These are phyloP conservation scores for Strix uralensis DNA, from an alignment of 2,113 vertebrate genomes.

Conservation along the genomic window DNA sequence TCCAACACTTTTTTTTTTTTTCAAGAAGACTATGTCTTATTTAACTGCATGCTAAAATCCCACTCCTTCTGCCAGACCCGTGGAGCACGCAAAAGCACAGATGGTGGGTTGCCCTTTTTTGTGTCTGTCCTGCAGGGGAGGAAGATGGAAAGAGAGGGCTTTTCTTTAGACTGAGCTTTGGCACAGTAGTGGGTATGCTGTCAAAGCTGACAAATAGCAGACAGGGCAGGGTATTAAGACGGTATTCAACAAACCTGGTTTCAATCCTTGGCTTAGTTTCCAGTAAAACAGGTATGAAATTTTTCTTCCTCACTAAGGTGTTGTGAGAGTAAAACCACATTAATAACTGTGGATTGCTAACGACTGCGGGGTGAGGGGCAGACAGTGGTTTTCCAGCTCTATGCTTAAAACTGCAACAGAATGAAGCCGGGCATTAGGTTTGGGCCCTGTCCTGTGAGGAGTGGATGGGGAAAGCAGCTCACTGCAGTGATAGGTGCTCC, in stretches of 20 bases:
- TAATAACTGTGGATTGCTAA: not conserved
- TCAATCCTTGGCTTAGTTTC: constrained; percentile 30
- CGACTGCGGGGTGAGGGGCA: not conserved
- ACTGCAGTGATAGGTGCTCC: not conserved
- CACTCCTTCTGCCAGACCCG: not conserved
- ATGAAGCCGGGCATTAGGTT: not conserved
- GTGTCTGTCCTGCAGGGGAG: not conserved
- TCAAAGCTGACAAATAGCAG: constrained; percentile 42
- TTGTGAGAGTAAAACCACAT: constrained; percentile 4
- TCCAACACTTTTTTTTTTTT: not conserved
- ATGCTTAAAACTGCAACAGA: not conserved
- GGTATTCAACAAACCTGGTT: not conserved
- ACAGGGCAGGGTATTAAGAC: not conserved
- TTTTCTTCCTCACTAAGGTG: constrained; percentile 18
- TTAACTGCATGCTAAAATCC: constrained; percentile 2
- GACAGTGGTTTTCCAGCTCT: not conserved
- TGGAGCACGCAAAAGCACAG: not conserved
- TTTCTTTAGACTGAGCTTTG: constrained; percentile 15
- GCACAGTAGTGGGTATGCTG: not conserved
- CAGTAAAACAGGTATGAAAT: constrained; percentile 44
- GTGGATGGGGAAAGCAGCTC: not conserved
- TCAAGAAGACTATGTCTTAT: not conserved
- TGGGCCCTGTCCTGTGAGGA: not conserved
- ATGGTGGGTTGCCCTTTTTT: constrained; percentile 15
- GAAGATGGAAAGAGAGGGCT: not conserved